Percentiles rank a stretch among this genome's conserved stretches.
phyloP scores from a whole-genome alignment of 2,888 invertebrate genomes.

The Platycnemis pennipes region DNA sequence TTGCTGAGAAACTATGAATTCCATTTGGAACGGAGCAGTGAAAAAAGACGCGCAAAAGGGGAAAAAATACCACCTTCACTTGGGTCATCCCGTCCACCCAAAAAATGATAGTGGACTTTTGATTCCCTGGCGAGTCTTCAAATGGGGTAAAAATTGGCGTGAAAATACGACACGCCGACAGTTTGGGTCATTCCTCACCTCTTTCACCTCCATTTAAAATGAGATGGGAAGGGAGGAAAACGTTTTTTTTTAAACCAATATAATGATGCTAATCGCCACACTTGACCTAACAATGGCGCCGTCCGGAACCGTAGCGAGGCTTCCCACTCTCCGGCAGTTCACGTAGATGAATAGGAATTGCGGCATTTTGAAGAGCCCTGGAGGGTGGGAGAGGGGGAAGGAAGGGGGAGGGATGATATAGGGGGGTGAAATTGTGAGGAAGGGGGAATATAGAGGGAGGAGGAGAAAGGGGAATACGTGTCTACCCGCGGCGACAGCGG shows the following conservation, averaged over 20 bases:
- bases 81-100: too few relatives aligned
- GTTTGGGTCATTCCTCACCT: background rate
- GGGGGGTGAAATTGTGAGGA: background rate
- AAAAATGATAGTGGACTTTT: background rate
- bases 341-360: conserved; percentile 12
- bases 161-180: background rate
- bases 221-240: background rate
- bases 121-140: background rate
- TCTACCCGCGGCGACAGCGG: conserved; percentile 29
- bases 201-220: background rate
- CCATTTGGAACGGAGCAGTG: too few relatives aligned
- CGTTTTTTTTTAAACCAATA: background rate
- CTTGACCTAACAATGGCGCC: background rate
- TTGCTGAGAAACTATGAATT: too few relatives aligned
- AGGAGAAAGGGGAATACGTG: background rate
- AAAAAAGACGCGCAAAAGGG: too few relatives aligned
- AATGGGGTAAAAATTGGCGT: background rate
- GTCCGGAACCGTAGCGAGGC: background rate
- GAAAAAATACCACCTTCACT: too few relatives aligned
- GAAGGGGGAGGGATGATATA: background rate
- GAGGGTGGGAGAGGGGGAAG: background rate
- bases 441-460: background rate
- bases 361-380: background rate
- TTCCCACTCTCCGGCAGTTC: background rate
- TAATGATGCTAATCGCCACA: background rate